phyloP scores from a whole-genome alignment of 2,888 invertebrate genomes.

The Amphipyra berbera region DNA sequence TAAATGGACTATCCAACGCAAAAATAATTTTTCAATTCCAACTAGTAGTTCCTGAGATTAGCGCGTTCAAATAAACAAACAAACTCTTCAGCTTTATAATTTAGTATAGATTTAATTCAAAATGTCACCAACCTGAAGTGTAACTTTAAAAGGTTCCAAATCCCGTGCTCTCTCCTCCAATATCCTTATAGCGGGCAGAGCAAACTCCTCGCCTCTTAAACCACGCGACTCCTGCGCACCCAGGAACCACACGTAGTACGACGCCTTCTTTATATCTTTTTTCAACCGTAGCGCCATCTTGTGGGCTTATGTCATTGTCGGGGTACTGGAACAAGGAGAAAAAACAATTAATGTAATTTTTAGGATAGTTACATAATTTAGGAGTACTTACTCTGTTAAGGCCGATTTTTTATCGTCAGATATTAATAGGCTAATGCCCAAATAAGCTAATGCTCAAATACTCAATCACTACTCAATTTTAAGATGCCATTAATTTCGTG shows the following conservation, averaged over 20 bases:
- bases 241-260: conserved; percentile 98
- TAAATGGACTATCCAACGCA: no score
- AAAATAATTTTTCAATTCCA: no score
- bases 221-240: conserved; percentile 98
- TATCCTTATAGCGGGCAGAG: conserved; percentile 95
- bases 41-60: no score
- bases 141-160: conserved; percentile 97
- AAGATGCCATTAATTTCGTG: no score
- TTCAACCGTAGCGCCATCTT: conserved; percentile 94
- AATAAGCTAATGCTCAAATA: no score
- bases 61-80: no score
- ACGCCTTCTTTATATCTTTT: conserved; percentile 97
- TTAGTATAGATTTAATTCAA: neutral
- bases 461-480: no score
- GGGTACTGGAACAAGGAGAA: conserved; percentile 67
- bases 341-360: neutral
- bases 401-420: no score
- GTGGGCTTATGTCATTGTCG: conserved; percentile 83
- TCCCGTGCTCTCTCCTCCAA: conserved; percentile 95
- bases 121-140: conserved; percentile 91
- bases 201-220: conserved; percentile 95
- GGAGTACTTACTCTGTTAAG: no score
- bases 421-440: no score
- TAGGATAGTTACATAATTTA: no score
- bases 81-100: no score